Base-by-base conservation (phyloP, 2,797 vertebrate genomes). In the Epinephelus malabaricus region DNA sequence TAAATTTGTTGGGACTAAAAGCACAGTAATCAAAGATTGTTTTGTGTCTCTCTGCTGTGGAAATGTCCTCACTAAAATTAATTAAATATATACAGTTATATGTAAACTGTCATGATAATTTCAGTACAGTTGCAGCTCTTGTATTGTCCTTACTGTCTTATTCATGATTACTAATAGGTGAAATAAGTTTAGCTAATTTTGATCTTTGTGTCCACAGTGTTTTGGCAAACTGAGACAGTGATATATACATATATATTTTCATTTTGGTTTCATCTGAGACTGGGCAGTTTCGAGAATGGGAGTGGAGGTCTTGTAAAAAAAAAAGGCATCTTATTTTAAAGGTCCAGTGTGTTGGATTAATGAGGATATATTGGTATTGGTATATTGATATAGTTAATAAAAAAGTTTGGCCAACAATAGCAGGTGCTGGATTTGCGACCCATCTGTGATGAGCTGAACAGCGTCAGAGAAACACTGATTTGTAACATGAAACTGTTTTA, bases 191-290 rank as follows among this genome's bases (percentile, higher is more conserved):
- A 25, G 2, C 17, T 43, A 23, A 46, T 23, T 61, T 68, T 18
- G 18, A 53, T 49, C 12, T 60, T 27, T 45, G 21, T 27, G 38
- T 63, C 49, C 49, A 53, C 17, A 46, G 53, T n/a, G 30, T 15
- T 73, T 73, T 17, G 27, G 11, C 45, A 70, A 70, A 71, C 2
- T 45, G 17, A 73, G 34, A 43, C 5, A 6, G 0, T 19, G 4
- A 61, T 50, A n/a, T 30, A 38, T 30, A 15, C 6, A 8, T 34
- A 34, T 34, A 60, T 40, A 15, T 5, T 10, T 23, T 58, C 19
- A 9, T 65, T 45, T 65, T 49, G 45, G 43, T 56, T 63, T 53
- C 27, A 27, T 30, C 49, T 56, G 12, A 45, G 49, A 63, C 25
- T 65, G 11, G 3, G 21, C 27, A 38, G 25, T 19, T 11, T 53